These are phyloP conservation scores for Stenolophus ochropezus DNA, from an alignment of 2,888 invertebrate species.

Conservation along the genomic window DNA sequence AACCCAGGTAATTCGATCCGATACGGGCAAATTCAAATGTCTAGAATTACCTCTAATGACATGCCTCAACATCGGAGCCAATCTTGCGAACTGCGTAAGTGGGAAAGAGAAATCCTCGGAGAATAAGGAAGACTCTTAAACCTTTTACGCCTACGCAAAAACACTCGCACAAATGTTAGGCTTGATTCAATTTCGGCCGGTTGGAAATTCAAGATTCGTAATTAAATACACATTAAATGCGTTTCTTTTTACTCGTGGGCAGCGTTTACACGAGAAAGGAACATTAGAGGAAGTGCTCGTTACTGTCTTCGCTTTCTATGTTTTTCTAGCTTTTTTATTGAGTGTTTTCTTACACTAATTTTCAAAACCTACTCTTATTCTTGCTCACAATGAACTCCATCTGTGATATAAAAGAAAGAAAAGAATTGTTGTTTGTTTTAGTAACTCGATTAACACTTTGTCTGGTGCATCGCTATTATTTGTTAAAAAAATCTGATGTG, in stretches of 20 bases:
- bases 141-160: constrained; percentile 30
- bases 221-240: constrained; percentile 26
- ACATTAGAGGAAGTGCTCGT: neutral
- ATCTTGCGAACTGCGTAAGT: constrained; percentile 4
- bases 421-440: neutral
- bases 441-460: no score
- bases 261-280: neutral
- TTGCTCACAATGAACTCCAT: neutral
- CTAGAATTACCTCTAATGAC: constrained; percentile 21
- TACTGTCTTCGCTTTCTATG: constrained; percentile 4
- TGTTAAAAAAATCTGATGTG: no score
- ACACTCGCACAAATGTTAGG: constrained; percentile 16
- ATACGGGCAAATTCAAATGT: constrained; percentile 25
- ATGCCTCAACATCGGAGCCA: neutral
- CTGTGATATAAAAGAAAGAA: neutral
- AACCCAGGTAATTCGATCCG: constrained; percentile 13
- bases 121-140: constrained; percentile 5
- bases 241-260: constrained; percentile 1
- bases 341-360: neutral
- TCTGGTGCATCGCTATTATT: no score
- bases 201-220: constrained; percentile 14
- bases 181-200: constrained; percentile 11
- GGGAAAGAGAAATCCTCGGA: neutral
- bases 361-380: neutral
- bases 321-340: neutral